Percentiles rank a stretch among this genome's conserved stretches.
These are phyloP conservation scores for Spinus pinus DNA, from an alignment of 2,797 vertebrate genomes.

Conservation along the genomic window DNA sequence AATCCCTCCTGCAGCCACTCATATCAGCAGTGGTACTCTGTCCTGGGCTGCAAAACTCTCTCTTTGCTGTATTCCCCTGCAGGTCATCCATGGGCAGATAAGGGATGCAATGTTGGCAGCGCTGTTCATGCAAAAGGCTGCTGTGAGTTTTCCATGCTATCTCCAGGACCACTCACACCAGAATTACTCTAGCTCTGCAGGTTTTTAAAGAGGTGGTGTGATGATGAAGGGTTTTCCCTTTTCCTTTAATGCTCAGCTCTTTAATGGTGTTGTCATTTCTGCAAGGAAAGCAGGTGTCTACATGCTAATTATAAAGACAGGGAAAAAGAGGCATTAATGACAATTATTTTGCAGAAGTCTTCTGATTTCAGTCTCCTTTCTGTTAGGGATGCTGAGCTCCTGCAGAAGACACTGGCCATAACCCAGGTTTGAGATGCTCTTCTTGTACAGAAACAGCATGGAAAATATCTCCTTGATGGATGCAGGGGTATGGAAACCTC, in stretches of 20 bases:
- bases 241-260: not conserved
- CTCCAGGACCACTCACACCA: fast-evolving
- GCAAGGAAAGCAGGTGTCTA: not conserved
- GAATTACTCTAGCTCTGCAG: not conserved
- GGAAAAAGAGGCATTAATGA: not conserved
- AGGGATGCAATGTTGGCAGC: fast-evolving
- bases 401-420: fast-evolving
- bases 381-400: not conserved
- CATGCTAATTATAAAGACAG: not conserved
- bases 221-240: not conserved
- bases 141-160: not conserved
- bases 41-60: not conserved
- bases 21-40: not conserved
- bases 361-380: not conserved
- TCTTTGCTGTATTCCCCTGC: fast-evolving
- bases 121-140: fast-evolving
- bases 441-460: not conserved
- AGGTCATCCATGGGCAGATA: not conserved
- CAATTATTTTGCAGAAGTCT: not conserved
- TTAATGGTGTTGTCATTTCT: not conserved
- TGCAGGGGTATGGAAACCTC: not conserved
- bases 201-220: not conserved
- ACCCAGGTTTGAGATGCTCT: not conserved
- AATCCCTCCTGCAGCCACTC: not conserved
- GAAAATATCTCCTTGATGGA: not conserved